These are phyloP conservation scores for Hydrotaea cyrtoneurina DNA, from an alignment of 2,888 invertebrate genomes.

Conservation along the genomic window DNA sequence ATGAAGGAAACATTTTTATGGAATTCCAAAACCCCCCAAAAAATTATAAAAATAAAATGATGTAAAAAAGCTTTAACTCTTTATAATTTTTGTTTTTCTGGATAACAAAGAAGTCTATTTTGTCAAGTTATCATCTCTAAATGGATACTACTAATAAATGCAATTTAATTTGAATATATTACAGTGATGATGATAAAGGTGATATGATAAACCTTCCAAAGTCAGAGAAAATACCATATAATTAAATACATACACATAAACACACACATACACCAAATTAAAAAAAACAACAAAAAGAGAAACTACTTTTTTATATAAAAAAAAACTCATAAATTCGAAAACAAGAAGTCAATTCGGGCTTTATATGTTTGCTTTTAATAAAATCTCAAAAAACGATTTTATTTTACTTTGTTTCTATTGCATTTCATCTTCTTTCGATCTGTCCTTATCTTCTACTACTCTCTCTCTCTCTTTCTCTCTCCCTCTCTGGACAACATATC, in stretches of 20 bases:
- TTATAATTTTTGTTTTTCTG: constrained; percentile 40
- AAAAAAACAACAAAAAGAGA: constrained; percentile 14
- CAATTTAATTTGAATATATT: constrained; percentile 51
- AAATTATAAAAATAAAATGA: constrained; percentile 14
- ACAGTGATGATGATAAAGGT: constrained; percentile 54
- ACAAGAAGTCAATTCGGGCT: constrained; percentile 52
- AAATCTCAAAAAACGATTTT: constrained; percentile 8
- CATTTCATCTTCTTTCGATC: constrained; percentile 3
- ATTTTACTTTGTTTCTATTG: constrained; percentile 9
- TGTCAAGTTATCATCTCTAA: constrained; percentile 56
- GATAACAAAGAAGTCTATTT: constrained; percentile 41
- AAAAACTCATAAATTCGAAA: constrained; percentile 12
- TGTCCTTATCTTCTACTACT: constrained; percentile 14
- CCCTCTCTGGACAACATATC: constrained; percentile 62
- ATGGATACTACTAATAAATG: constrained; percentile 43
- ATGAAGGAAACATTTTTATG: constrained; percentile 42
- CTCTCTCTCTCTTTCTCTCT: constrained; percentile 23
- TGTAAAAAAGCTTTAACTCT: constrained; percentile 63
- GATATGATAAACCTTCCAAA: constrained; percentile 66
- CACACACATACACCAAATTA: constrained; percentile 34
- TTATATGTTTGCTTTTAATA: background rate
- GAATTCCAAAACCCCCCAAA: background rate
- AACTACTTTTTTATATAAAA: constrained; percentile 36
- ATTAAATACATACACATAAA: constrained; percentile 36
- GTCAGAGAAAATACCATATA: constrained; percentile 22